Evolutionary conservation across 2,888 invertebrate genomes (phyloP).

Genomic region (Geophilus truncorum): DNA sequence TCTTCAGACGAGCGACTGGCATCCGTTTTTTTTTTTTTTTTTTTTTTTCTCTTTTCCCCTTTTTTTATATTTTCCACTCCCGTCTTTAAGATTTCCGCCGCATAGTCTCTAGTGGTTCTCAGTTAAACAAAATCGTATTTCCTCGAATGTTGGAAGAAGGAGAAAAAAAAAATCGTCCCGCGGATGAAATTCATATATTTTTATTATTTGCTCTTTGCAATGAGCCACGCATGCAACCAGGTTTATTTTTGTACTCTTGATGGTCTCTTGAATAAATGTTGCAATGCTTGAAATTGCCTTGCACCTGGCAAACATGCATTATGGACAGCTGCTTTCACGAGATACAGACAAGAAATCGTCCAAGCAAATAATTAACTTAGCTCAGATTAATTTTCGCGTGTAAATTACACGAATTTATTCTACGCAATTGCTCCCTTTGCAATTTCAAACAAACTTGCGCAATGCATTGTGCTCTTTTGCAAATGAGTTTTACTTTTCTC

Average conservation of each 20-base stretch:
- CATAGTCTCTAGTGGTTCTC: conserved; percentile 3
- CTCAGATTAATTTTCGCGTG: neutral
- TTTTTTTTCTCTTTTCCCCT: neutral
- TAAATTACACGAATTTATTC: neutral
- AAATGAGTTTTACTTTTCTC: neutral
- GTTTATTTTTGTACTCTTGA: neutral
- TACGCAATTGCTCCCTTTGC: neutral
- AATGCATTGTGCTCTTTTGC: neutral
- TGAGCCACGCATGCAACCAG: neutral
- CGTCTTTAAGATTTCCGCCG: conserved; percentile 13
- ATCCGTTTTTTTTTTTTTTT: neutral
- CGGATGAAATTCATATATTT: conserved; percentile 12
- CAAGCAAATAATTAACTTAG: conserved; percentile 14
- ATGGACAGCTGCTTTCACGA: neutral
- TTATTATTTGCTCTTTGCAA: conserved; percentile 6
- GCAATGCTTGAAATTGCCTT: neutral
- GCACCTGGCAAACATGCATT: conserved; percentile 8
- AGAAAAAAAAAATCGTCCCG: neutral
- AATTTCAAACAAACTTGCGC: too few species aligned
- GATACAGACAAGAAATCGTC: neutral
- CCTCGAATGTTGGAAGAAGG: neutral
- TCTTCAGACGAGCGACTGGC: conserved; percentile 3
- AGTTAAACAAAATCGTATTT: conserved; percentile 11
- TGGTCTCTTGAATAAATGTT: neutral
- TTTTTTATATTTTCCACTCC: too few species aligned